Conservation (phyloP, 92 coral and sea anemone genomes). For the Umimayanthus kanabou region DNA sequence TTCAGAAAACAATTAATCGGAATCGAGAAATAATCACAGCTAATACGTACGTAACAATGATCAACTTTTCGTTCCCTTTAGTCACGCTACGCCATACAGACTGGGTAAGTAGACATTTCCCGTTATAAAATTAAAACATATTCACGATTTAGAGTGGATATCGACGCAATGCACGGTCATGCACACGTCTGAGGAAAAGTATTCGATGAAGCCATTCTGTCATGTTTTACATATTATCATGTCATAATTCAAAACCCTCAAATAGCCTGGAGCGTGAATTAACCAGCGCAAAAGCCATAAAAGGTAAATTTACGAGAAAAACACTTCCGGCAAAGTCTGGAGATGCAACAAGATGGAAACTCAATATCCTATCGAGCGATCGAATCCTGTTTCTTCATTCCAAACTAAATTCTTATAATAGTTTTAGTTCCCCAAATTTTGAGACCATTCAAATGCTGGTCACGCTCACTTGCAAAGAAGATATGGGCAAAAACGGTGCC, state of each 20-base stretch:
- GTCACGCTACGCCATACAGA: neutral
- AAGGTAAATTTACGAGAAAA: constrained; percentile 41
- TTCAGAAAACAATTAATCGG: neutral
- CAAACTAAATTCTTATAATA: constrained; percentile 33
- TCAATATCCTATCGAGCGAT: constrained; percentile 38
- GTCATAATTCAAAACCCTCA: constrained; percentile 20
- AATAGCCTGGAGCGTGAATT: constrained; percentile 45
- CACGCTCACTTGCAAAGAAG: neutral
- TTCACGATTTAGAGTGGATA: neutral
- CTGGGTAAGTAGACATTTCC: neutral
- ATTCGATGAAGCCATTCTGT: constrained; percentile 12
- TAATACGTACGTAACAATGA: neutral
- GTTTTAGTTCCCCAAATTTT: constrained; percentile 5
- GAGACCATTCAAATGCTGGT: neutral
- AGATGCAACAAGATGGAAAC: constrained; percentile 38
- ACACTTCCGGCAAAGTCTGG: constrained; percentile 48
- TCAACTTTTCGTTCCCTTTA: neutral
- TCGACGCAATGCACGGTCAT: neutral
- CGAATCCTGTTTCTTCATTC: constrained; percentile 24
- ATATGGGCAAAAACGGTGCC: neutral
- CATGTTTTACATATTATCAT: constrained; percentile 40
- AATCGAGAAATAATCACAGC: no score
- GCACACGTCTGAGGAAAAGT: neutral
- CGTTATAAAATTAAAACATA: neutral
- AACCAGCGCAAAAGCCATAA: constrained; percentile 36